These are phyloP conservation scores for Berghia stephanieae DNA, from an alignment of 1,140 invertebrate genomes.

Conservation along the genomic window DNA sequence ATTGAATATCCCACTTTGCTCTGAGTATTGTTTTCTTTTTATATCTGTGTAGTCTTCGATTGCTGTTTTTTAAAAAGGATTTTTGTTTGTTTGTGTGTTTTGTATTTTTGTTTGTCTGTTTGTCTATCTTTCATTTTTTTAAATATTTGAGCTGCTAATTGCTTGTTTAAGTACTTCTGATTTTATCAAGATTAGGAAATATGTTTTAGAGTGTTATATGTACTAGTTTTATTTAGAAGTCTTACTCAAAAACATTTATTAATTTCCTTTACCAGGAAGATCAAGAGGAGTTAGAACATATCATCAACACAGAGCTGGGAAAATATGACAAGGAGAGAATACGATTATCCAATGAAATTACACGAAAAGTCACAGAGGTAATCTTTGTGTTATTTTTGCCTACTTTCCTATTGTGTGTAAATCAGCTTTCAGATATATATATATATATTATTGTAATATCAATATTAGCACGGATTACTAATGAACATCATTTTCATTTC, in stretches of 20 bases:
- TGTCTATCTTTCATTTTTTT: no score
- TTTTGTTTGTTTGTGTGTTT: not conserved
- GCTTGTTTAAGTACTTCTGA: no score
- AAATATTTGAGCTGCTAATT: no score
- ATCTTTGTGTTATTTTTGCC: slow-evolving; percentile 10
- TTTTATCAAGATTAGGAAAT: no score
- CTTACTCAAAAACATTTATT: no score
- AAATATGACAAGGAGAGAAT: slow-evolving; percentile 60
- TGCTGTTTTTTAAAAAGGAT: not conserved
- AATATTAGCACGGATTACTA: not conserved
- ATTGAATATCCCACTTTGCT: not conserved
- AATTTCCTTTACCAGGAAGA: slow-evolving; percentile 52
- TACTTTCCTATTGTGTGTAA: no score
- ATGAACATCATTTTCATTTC: not conserved
- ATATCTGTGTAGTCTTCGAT: not conserved
- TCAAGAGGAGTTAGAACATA: slow-evolving; percentile 59
- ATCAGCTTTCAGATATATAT: no score
- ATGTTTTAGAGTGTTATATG: no score
- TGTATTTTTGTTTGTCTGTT: not conserved
- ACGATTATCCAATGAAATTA: slow-evolving; percentile 44
- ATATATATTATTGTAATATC: not conserved
- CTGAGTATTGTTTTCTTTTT: not conserved
- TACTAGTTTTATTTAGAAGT: no score
- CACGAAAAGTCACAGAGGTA: slow-evolving; percentile 56
- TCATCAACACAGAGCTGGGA: slow-evolving; percentile 57